Base-by-base conservation (phyloP, 2,113 vertebrate species). In the Garra rufa region DNA sequence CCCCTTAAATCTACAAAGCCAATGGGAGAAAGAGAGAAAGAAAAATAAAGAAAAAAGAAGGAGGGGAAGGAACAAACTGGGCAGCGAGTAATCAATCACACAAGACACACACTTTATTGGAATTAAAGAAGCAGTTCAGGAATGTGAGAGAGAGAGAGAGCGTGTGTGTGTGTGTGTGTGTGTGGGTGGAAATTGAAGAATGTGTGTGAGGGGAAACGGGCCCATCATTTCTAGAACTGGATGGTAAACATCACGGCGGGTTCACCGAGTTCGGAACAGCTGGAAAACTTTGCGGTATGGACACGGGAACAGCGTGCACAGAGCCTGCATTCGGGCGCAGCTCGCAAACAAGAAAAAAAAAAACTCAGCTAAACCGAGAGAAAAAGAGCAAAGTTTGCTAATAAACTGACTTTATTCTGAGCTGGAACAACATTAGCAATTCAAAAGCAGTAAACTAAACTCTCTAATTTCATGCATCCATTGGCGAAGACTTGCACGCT, bases 261-360 rank as follows among this genome's bases (percentile, higher is more conserved):
- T 95, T 95, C 92, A 94, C 46, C 34, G 93, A 88, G 94, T 95
- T 94, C 90, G 91, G 88, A 89, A 92, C 93, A 94, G 92, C 92
- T 93, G 93, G 92, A 94, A 93, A 91, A 91, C 90, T 89, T 88
- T 93, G 92, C 52, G 87, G 91, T 88, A 88, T 89, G 89, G 91
- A 89, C 87, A 67, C 90, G 2, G 83, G 91, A 89, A 87, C 88
- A 59, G 87, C 30, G 55, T 77, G 86, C 76, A 88, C 79, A 85
- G 76, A 89, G 85, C 59, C 73, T 87, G 76, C 78, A 83, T 81
- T 76, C 19, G 15, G 21, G 57, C 9, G 76, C 67, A 76, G 85
- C 71, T 65, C 79, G n/a, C 61, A 86, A 82, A 82, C 61, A 83
- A 75, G 82, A 63, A 59, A 73, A 44, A 73, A 59, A 59, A 63